Base-by-base conservation (phyloP, 2,797 vertebrate genomes). In the Sandelia bainsii region DNA sequence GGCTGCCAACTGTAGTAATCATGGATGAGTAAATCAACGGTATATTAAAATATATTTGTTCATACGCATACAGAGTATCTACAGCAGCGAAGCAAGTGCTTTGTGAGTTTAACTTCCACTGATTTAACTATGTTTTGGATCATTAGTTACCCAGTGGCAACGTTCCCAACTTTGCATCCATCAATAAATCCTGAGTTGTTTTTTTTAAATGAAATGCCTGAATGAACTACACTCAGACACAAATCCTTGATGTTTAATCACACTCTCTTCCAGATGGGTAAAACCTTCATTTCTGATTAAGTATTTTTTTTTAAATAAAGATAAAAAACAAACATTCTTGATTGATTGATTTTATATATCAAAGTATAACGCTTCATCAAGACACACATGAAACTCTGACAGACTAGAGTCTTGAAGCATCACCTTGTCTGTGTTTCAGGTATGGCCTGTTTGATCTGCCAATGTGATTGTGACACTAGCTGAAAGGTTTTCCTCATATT, bases 1-100 rank as follows among this genome's bases (percentile, higher is more conserved):
- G 61, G 69, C 89, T 84, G 85, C 78, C 86, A 85, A 73, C 81
- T 87, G 63, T 19, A 75, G 79, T 22, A 49, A 29, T 27, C n/a
- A 66, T 0, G 29, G 5, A 61, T 39, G 62, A 71, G 81, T 78
- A 40, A 62, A 57, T n/a, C 49, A 22, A 71, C 2, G 0, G 29
- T 14, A 22, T 60, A 39, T 25, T 25, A 2, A 1, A 57, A 59
- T 4, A 0, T n/a, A 3, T 7, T 25, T 42, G 13, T 19, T 37
- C 23, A n/a, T 39, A 8, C 3, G 51, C 22, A 46, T 0, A 13
- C 2, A 25, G 51, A 22, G 45, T 1, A 13, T 3, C 25, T 4
- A 56, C 1, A 63, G 11, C 42, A 58, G 14, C 11, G 40, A 1
- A 37, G 1, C 4, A 42, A 22, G 19, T 6, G 4, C 17, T 25